Conservation (phyloP, 2,113 vertebrate species). For the Archilochus colubris region DNA sequence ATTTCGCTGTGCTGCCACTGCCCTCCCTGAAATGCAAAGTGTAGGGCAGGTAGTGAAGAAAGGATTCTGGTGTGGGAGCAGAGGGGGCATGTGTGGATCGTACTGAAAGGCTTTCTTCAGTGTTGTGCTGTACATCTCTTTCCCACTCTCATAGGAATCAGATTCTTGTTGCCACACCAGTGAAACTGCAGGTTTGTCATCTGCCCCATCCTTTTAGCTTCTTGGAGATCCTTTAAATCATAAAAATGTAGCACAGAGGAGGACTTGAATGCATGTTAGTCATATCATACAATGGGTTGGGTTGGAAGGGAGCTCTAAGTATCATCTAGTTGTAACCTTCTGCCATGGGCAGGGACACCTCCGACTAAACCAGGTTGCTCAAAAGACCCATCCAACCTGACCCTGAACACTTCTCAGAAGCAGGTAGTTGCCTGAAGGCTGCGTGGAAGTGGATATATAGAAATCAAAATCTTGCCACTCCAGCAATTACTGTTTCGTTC, state of each 20-base stretch:
- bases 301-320: too few species aligned
- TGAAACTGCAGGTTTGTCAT: not conserved
- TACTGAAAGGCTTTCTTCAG: not conserved
- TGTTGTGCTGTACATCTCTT: not conserved
- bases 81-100: rapidly evolving
- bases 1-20: not conserved
- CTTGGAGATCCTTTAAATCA: not conserved
- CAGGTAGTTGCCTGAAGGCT: not conserved
- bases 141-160: not conserved
- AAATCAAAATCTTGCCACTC: not conserved
- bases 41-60: not conserved
- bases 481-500: not conserved
- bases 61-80: not conserved
- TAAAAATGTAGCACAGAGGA: not conserved
- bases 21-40: not conserved
- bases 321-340: too few species aligned
- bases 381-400: too few species aligned
- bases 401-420: too few species aligned
- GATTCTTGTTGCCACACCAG: not conserved
- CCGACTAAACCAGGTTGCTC: too few species aligned
- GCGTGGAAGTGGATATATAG: not conserved
- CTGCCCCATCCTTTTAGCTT: not conserved
- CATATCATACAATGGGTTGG: too few species aligned
- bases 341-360: too few species aligned
- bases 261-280: not conserved